Base-by-base conservation (phyloP, 2,113 vertebrate genomes). In the Rallus limicola region DNA sequence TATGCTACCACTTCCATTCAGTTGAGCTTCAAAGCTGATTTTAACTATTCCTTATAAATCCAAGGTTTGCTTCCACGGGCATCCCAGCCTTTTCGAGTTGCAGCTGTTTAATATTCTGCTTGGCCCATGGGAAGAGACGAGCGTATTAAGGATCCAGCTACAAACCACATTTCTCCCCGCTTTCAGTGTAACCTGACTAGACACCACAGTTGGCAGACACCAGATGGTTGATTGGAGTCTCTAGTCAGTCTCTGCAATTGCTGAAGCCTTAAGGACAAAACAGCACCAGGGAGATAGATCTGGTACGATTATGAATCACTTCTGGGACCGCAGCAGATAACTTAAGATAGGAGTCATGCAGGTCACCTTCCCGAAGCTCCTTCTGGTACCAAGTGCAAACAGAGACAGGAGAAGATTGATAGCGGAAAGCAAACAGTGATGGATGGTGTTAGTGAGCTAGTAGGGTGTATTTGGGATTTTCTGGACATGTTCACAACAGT, bases 191-290 rank as follows among this genome's bases (percentile, higher is more conserved):
- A 97, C 95, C 94, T 95, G 96, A 95, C 97, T 88, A 97, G 97
- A 97, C 96, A 91, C 81, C 93, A 78, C 96, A 97, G 96, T 97
- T 97, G 95, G 97, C 95, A 97, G 97, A 97, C 97, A 95, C 84
- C 97, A 97, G 97, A 97, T 97, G 97, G 97, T 75, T 96, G 94
- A 96, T 93, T 44, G 91, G 96, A 96, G 95, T 95, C 92, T 97
- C 95, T 85, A 95, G 92, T 96, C 93, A 90, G 92, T 52, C 93
- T 93, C 95, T 76, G 95, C 77, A 58, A 96, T 87, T 97, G 95
- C 77, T 4, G 83, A 88, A 97, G 96, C 82, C 95, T 95, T 83
- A 48, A 96, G 95, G 95, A 95, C 91, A 92, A 87, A 97, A 94
- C 88, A 93, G 82, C 90, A 59, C 86, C n/a, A 12, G 85, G 92